Evolutionary conservation across 2,113 vertebrate genomes (phyloP), one percentile per base, ranked within the genome.

Genomic region (Elephantulus edwardii): DNA sequence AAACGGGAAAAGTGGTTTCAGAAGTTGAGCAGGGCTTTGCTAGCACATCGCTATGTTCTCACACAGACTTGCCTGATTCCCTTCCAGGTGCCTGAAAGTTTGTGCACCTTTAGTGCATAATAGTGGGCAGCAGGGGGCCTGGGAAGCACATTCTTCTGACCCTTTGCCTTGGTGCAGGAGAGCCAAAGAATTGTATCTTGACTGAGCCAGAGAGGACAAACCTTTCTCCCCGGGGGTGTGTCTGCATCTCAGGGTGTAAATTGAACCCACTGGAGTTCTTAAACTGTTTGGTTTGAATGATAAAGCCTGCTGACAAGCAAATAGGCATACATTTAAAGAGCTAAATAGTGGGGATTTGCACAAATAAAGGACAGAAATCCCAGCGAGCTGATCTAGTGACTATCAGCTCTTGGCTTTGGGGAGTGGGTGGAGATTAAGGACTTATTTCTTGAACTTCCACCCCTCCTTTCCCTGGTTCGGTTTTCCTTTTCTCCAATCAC

Each of bases 271-370:
- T 71, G 70, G 81, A 92, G 42, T 13, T 62, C 58, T 91, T 92
- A 62, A n/a, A 66, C 11, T 35, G 44, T 78, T 91, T 84, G 90
- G 77, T 88, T 68, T 76, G 58, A 88, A 50, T 38, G 20, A n/a
- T 42, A 68, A 93, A 77, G 19, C 74, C 48, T 46, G 50, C 33
- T 81, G 56, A 82, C 44, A 68, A 77, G 52, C 54, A 93, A 94
- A 83, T 86, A 64, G 0, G 28, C 81, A 83, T 79, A 83, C 28
- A 82, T 35, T 46, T 22, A 46, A 84, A 52, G 88, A 92, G 22
- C 60, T 75, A 84, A 68, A 86, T 58, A 54, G 24, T 30, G 14
- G 60, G 35, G 8, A 12, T 66, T 90, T 93, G 78, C 42, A 62
- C 60, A 10, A 5, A 60, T 6, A n/a, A 40, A 88, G 66, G 62